These are phyloP conservation scores for Sparus aurata DNA, from an alignment of 2,797 vertebrate genomes.

Conservation along the genomic window DNA sequence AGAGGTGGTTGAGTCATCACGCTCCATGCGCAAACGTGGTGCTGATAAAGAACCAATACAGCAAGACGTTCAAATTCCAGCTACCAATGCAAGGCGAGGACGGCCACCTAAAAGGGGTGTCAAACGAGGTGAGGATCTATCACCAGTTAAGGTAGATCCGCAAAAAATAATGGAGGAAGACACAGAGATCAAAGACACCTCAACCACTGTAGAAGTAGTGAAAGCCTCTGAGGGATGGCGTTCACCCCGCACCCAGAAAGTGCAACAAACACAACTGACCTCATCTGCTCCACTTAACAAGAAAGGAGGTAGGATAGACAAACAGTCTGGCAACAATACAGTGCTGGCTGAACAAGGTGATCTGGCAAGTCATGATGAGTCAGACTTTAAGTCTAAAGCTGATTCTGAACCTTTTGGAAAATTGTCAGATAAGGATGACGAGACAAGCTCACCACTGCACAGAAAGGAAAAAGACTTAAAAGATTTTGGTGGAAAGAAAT, in stretches of 20 bases:
- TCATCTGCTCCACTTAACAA: constrained; percentile 81
- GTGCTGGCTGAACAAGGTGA: constrained; percentile 77
- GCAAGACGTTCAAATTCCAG: constrained; percentile 84
- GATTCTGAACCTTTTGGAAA: constrained; percentile 78
- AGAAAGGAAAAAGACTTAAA: constrained; percentile 82
- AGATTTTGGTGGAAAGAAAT: constrained; percentile 80
- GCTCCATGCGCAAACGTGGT: constrained; percentile 92
- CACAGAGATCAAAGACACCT: constrained; percentile 86
- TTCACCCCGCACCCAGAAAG: constrained; percentile 93
- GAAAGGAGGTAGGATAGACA: constrained; percentile 89
- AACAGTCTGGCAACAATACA: constrained; percentile 72
- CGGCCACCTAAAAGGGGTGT: constrained; percentile 90
- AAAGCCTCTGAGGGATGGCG: constrained; percentile 92
- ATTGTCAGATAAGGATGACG: constrained; percentile 81
- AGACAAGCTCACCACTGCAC: constrained; percentile 44
- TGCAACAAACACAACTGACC: constrained; percentile 78
- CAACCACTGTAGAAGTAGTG: constrained; percentile 78
- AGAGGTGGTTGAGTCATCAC: constrained; percentile 88
- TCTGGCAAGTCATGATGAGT: constrained; percentile 64
- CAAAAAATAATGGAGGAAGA: constrained; percentile 88
- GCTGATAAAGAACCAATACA: constrained; percentile 89
- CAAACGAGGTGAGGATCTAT: constrained; percentile 88
- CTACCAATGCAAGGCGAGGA: constrained; percentile 83
- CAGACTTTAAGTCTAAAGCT: constrained; percentile 73
- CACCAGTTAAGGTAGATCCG: constrained; percentile 86